phyloP scores from a whole-genome alignment of 35 echinoderm and acorn worm genomes.

The Strongylocentrotus purpuratus region DNA sequence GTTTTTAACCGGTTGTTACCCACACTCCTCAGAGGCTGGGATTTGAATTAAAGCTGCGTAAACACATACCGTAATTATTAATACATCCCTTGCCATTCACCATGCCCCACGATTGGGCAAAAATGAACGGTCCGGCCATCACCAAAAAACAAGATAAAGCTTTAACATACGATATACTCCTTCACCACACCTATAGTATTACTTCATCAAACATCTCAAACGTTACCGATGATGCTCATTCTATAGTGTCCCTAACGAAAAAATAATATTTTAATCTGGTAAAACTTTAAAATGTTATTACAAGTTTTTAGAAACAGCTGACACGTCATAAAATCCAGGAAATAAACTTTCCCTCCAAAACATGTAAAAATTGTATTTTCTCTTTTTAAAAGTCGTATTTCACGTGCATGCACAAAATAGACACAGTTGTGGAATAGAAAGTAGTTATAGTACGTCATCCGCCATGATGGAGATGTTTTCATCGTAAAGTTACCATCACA shows the following conservation, averaged over 20 bases:
- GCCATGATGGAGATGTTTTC: neutral
- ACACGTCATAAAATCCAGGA: neutral
- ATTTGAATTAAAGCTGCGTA: conserved; percentile 12
- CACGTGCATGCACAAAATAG: neutral
- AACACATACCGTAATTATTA: neutral
- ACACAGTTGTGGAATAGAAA: neutral
- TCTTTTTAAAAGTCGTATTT: neutral
- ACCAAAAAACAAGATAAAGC: neutral
- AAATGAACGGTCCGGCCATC: neutral
- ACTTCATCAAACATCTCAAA: too few species aligned
- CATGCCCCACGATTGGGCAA: neutral
- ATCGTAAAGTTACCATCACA: conserved; percentile 26
- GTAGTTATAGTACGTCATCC: neutral
- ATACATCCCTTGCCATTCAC: neutral
- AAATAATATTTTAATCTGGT: too few species aligned
- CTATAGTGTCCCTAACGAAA: too few species aligned
- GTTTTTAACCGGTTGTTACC: neutral
- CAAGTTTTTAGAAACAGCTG: neutral
- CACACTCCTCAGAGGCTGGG: neutral
- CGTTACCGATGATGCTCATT: too few species aligned
- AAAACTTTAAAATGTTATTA: neutral
- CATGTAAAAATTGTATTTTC: neutral
- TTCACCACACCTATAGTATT: too few species aligned
- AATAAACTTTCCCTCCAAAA: neutral
- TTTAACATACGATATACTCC: neutral